phyloP scores from a whole-genome alignment of 2,888 invertebrate genomes.

The Rugalucina vietnamica region DNA sequence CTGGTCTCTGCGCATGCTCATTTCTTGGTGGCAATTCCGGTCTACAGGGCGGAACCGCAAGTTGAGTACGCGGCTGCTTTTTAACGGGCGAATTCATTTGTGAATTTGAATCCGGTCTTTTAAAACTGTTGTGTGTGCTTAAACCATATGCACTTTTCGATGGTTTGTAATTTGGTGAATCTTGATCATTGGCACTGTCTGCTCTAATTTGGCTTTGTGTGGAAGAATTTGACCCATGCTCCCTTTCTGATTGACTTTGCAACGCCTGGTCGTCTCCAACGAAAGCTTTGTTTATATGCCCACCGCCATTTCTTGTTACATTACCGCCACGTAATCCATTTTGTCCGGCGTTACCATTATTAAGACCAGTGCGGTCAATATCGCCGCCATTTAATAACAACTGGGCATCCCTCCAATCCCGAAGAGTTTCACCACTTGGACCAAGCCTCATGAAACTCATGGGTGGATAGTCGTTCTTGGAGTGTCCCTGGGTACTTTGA shows the following conservation, averaged over 20 bases:
- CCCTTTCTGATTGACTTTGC: not conserved
- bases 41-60: constrained; percentile 61
- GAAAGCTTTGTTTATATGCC: constrained; percentile 47
- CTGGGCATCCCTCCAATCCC: constrained; percentile 53
- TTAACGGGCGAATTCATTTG: constrained; percentile 38
- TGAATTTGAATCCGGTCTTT: constrained; percentile 27
- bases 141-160: constrained; percentile 42
- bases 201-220: not conserved
- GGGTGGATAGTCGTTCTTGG: not conserved
- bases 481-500: not conserved
- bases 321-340: not conserved
- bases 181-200: not conserved
- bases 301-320: not conserved
- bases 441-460: constrained; percentile 33
- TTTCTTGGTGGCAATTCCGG: constrained; percentile 54
- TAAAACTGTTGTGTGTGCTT: constrained; percentile 56
- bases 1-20: constrained; percentile 31
- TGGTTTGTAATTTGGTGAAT: constrained; percentile 42
- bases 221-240: constrained; percentile 17
- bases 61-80: constrained; percentile 58
- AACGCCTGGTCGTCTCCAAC: constrained; percentile 37
- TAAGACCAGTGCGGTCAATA: not conserved
- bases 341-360: constrained; percentile 24
- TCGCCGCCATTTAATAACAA: constrained; percentile 26
- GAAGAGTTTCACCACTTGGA: constrained; percentile 52